These are phyloP conservation scores for Pseudopipra pipra DNA, from an alignment of 2,113 vertebrate genomes.

Conservation along the genomic window DNA sequence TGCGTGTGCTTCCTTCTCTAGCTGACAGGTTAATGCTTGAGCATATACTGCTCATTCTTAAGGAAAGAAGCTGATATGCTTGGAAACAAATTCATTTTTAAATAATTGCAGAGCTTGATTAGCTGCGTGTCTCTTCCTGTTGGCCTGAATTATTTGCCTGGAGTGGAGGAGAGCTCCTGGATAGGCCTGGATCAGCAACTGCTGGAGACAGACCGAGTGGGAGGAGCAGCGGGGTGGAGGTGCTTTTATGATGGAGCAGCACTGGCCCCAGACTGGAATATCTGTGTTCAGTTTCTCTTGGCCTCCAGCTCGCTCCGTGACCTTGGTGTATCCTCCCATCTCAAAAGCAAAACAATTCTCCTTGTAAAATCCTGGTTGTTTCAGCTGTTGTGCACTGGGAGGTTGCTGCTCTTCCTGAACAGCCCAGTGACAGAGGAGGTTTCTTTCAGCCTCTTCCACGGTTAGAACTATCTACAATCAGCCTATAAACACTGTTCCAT, in stretches of 20 bases:
- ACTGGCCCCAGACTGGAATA: background rate
- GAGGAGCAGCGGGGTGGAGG: background rate
- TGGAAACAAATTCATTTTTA: background rate
- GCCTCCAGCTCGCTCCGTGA: background rate
- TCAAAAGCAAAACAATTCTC: background rate
- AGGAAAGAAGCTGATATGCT: background rate
- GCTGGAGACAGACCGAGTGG: background rate
- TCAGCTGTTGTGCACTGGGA: background rate
- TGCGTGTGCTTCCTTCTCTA: background rate
- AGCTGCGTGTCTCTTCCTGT: background rate
- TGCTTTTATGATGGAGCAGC: background rate
- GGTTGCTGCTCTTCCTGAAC: background rate
- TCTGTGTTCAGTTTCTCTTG: background rate
- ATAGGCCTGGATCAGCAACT: background rate
- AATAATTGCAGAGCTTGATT: background rate
- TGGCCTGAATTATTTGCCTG: background rate
- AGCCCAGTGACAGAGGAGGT: fast-evolving
- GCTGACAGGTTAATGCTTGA: background rate
- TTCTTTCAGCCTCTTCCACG: background rate
- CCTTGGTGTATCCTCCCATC: background rate
- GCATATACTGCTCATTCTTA: background rate
- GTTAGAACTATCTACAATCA: background rate
- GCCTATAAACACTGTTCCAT: background rate
- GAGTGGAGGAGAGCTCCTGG: background rate
- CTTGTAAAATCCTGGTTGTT: background rate